Conservation (phyloP, 2,888 invertebrate genomes). For the Onthophagus sagittarius region DNA sequence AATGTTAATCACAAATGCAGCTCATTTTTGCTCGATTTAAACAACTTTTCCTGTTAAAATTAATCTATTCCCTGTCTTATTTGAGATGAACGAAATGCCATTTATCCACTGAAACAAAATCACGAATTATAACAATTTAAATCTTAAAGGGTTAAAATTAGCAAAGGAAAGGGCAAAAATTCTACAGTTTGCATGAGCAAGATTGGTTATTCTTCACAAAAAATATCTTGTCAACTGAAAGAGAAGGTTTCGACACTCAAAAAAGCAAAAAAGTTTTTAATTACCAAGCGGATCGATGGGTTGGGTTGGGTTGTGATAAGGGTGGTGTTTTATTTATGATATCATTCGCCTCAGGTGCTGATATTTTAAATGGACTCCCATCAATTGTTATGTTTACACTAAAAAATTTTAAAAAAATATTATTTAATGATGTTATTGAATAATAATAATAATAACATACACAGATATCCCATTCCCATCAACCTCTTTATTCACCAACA, state of each 20-base stretch:
- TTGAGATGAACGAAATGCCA: conserved; percentile 73
- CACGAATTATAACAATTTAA: conserved; percentile 30
- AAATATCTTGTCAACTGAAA: conserved; percentile 51
- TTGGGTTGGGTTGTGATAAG: conserved; percentile 46
- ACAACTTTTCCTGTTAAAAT: neutral
- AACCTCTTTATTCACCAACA: conserved; percentile 60
- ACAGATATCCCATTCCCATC: conserved; percentile 62
- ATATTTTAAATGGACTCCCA: conserved; percentile 62
- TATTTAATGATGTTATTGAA: too few relatives aligned
- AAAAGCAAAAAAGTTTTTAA: too few relatives aligned
- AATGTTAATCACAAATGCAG: neutral
- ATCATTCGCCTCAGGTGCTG: conserved; percentile 61
- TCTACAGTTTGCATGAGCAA: conserved; percentile 17
- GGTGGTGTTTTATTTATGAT: conserved; percentile 57
- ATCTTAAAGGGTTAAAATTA: neutral
- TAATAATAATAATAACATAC: too few relatives aligned
- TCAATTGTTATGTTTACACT: conserved; percentile 68
- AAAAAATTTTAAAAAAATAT: conserved; percentile 34
- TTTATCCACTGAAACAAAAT: conserved; percentile 65
- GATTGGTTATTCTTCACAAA: conserved; percentile 35
- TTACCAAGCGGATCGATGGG: conserved; percentile 59
- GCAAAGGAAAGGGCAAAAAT: conserved; percentile 9
- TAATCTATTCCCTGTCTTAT: conserved; percentile 38
- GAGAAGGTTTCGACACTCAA: conserved; percentile 18
- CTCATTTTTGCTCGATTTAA: neutral